Conservation (phyloP, 2,113 vertebrate genomes). For the Uria aalge region DNA sequence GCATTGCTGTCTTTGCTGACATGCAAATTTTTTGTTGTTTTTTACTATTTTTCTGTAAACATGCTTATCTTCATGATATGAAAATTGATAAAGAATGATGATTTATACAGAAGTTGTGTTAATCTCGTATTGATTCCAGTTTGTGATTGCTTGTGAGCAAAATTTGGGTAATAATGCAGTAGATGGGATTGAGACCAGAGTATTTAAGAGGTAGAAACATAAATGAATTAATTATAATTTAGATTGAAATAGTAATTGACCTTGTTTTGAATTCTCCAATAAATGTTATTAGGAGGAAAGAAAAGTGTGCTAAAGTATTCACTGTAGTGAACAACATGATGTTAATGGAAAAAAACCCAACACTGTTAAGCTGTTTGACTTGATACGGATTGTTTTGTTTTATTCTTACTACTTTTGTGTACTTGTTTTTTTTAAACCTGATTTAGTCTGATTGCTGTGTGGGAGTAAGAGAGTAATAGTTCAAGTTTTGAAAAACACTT, state of each 20-base stretch:
- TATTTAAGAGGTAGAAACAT: neutral
- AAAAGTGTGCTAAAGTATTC: neutral
- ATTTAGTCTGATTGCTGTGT: neutral
- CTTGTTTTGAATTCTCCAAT: neutral
- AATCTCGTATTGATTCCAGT: neutral
- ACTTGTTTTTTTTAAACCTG: neutral
- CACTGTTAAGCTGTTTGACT: neutral
- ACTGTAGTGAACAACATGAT: neutral
- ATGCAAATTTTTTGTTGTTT: neutral
- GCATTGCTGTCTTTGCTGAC: neutral
- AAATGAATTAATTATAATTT: neutral
- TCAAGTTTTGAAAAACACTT: neutral
- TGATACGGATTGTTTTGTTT: neutral
- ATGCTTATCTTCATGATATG: neutral
- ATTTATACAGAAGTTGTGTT: neutral
- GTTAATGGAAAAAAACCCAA: neutral
- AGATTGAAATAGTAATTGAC: neutral
- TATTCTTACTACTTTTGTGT: neutral
- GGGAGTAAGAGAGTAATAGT: neutral
- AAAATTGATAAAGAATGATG: neutral
- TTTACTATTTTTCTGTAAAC: neutral
- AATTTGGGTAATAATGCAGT: neutral
- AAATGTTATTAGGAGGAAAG: neutral
- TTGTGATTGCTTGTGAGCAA: neutral
- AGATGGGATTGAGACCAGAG: neutral